Conservation (phyloP, 1,140 invertebrate species). For the Drosophila bocki region DNA sequence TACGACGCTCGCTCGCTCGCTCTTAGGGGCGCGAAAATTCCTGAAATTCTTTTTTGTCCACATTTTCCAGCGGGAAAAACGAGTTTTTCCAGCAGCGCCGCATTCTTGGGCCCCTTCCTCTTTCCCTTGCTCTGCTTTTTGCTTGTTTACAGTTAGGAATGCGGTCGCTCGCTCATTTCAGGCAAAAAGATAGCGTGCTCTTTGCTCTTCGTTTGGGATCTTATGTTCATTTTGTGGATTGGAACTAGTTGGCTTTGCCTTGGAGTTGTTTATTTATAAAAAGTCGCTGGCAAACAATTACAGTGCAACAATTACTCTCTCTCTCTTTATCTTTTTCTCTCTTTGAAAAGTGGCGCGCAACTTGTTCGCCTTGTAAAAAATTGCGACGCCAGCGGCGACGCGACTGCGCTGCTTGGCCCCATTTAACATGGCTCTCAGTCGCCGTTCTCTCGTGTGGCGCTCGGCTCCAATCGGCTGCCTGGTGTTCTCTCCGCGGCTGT, state of each 20-base stretch:
- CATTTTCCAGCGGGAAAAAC: constrained; percentile 79
- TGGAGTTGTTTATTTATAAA: constrained; percentile 47
- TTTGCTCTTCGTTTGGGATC: constrained; percentile 26
- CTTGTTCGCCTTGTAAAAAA: constrained; percentile 78
- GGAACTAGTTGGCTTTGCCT: constrained; percentile 36
- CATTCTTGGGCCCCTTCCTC: constrained; percentile 42
- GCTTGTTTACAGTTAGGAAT: constrained; percentile 82
- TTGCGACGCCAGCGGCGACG: constrained; percentile 60
- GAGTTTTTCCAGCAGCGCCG: constrained; percentile 75
- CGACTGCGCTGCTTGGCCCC: constrained; percentile 75
- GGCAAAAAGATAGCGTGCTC: constrained; percentile 50
- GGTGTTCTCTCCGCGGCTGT: constrained; percentile 2
- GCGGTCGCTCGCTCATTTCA: constrained; percentile 57
- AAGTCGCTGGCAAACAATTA: constrained; percentile 54
- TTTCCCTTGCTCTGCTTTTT: constrained; percentile 49
- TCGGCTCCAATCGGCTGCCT: constrained; percentile 6
- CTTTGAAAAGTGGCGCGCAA: constrained; percentile 44
- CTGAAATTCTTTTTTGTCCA: constrained; percentile 75
- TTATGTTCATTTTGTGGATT: constrained; percentile 19
- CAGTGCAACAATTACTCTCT: constrained; percentile 59
- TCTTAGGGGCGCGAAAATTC: constrained; percentile 66
- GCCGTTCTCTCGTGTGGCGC: constrained; percentile 18
- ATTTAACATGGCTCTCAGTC: constrained; percentile 49
- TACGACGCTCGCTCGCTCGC: constrained; percentile 26
- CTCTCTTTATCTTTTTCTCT: constrained; percentile 2